phyloP scores from a whole-genome alignment of 1,140 invertebrate genomes.

The Hormaphis cornu region DNA sequence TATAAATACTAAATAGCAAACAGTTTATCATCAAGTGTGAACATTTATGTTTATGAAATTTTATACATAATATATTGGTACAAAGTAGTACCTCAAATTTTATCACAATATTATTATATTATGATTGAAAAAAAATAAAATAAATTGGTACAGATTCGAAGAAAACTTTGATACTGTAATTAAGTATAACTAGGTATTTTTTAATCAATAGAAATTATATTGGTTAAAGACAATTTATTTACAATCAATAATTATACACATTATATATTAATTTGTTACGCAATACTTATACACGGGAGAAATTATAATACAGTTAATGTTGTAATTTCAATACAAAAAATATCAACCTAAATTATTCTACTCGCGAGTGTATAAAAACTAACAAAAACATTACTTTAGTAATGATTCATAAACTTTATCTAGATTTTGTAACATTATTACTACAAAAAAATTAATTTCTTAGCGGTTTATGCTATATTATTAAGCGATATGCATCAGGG shows the following conservation, averaged over 20 bases:
- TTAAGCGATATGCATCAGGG: not conserved
- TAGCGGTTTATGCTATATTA: not conserved
- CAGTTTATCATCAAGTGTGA: too few relatives aligned
- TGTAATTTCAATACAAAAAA: not conserved
- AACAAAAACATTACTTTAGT: constrained; percentile 11
- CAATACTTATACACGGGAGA: not conserved
- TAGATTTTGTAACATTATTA: not conserved
- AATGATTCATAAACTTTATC: not conserved
- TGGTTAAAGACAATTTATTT: too few relatives aligned
- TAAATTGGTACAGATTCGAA: too few relatives aligned
- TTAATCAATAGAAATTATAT: too few relatives aligned
- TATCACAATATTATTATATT: too few relatives aligned
- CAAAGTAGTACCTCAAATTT: too few relatives aligned
- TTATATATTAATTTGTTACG: not conserved
- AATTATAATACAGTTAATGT: not conserved
- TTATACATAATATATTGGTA: too few relatives aligned
- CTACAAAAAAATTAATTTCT: constrained; percentile 4
- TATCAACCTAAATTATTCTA: not conserved
- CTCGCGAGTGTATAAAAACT: not conserved
- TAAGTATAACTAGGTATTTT: too few relatives aligned
- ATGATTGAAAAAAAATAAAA: too few relatives aligned
- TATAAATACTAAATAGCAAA: too few relatives aligned
- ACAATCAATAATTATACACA: not conserved
- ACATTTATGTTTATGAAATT: too few relatives aligned
- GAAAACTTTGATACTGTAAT: too few relatives aligned